A percentile compares a stretch with the other conserved stretches of the same genome.
Evolutionary conservation across 1,140 invertebrate genomes (phyloP).

Genomic region (Rhopalosiphum padi): DNA sequence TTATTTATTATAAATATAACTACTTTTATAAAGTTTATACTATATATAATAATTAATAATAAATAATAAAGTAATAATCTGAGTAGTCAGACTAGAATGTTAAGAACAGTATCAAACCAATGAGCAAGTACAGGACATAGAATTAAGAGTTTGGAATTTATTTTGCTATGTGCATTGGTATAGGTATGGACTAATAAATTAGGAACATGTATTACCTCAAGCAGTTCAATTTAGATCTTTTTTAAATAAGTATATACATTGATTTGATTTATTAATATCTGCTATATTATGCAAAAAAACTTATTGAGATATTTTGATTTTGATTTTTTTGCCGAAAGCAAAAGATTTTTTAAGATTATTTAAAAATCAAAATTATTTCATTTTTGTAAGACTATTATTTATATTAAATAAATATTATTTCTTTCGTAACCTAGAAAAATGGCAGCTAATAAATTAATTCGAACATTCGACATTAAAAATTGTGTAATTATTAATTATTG

Average conservation of each 20-base stretch:
- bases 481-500: no score
- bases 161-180: no score
- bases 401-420: neutral
- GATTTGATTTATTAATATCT: neutral
- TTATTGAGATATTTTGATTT: neutral
- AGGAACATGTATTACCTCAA: neutral
- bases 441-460: neutral
- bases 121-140: neutral
- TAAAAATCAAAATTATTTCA: no score
- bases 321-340: neutral
- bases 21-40: neutral
- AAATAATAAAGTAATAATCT: no score
- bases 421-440: neutral
- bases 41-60: no score
- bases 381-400: no score
- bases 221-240: neutral
- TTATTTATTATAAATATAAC: no score
- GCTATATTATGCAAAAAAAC: neutral
- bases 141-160: neutral
- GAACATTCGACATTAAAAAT: neutral
- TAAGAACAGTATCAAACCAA: neutral
- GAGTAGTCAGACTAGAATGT: neutral
- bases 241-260: neutral
- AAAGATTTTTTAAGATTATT: neutral
- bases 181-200: neutral